These are phyloP conservation scores for Lepus americanus DNA, from an alignment of 2,113 vertebrate species.

Conservation along the genomic window DNA sequence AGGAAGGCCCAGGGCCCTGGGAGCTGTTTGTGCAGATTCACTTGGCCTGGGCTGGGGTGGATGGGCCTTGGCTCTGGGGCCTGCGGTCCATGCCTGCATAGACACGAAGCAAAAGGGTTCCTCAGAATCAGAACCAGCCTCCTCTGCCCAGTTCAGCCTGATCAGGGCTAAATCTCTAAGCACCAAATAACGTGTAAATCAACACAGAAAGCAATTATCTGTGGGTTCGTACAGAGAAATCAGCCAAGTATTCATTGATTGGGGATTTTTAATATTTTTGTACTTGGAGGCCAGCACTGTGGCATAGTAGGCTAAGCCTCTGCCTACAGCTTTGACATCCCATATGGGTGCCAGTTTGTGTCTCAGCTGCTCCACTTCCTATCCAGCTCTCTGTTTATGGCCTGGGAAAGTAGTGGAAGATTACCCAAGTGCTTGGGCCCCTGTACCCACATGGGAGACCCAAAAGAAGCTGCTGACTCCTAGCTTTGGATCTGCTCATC, in stretches of 20 bases:
- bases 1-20: background rate
- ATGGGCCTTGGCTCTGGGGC: background rate
- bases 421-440: no score
- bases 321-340: no score
- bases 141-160: background rate
- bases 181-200: background rate
- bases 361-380: no score
- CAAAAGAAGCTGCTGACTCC: no score
- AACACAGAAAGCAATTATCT: background rate
- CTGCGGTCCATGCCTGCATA: fast-evolving
- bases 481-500: no score
- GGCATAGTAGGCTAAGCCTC: no score
- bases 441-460: no score
- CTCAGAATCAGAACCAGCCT: background rate
- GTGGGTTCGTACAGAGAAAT: background rate
- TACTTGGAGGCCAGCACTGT: no score
- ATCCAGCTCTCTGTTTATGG: no score
- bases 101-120: fast-evolving
- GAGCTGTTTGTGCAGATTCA: fast-evolving
- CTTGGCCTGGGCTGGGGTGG: fast-evolving
- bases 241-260: background rate
- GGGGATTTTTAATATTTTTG: background rate
- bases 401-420: no score
- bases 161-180: background rate
- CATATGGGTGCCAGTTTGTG: no score